Conservation (phyloP, 2,113 vertebrate species). For the Petromus typicus region DNA sequence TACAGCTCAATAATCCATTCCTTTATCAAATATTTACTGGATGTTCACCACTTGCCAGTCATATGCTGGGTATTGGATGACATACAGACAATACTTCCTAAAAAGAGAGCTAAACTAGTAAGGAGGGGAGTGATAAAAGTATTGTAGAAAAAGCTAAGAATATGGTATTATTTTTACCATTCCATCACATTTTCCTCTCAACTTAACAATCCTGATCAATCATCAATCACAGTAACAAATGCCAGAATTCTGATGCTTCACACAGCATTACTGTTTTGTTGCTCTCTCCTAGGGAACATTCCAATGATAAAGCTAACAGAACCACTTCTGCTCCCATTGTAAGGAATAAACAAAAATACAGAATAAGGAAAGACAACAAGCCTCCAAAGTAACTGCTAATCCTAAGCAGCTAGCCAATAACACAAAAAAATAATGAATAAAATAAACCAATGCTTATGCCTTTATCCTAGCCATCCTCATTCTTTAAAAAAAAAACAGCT, state of each 20-base stretch:
- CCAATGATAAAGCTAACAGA: neutral
- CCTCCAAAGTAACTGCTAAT: neutral
- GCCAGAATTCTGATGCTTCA: neutral
- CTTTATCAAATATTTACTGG: neutral
- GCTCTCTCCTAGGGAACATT: neutral
- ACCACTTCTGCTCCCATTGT: neutral
- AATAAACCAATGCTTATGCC: neutral
- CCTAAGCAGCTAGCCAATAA: neutral
- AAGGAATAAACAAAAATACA: conserved; percentile 9
- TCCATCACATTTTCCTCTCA: neutral
- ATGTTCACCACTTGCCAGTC: neutral
- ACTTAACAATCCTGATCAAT: neutral
- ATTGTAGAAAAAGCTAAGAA: neutral
- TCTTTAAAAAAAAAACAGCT: neutral
- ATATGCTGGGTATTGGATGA: neutral
- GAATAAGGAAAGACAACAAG: neutral
- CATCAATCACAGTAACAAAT: neutral
- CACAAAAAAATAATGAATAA: neutral
- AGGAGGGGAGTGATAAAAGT: neutral
- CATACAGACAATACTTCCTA: neutral
- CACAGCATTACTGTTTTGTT: neutral
- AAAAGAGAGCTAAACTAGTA: neutral
- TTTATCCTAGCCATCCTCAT: neutral
- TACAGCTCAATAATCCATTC: neutral
- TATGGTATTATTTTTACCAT: neutral